Conservation (phyloP, 2,797 vertebrate species). For the Etheostoma nigrum region DNA sequence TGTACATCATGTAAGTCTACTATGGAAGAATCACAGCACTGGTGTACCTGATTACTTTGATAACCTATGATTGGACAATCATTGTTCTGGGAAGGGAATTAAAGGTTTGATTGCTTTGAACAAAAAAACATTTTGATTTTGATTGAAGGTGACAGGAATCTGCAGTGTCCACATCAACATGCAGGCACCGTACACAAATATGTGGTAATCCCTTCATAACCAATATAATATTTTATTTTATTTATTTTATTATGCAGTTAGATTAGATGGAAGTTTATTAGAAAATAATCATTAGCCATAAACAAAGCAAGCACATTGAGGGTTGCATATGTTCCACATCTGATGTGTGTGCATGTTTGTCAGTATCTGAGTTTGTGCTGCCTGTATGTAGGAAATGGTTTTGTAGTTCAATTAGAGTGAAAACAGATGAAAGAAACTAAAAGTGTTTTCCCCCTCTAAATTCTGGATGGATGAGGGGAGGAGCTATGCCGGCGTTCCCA, state of each 20-base stretch:
- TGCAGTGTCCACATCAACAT: not conserved
- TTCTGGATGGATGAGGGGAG: not conserved
- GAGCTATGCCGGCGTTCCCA: constrained; percentile 19
- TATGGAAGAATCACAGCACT: too few species aligned
- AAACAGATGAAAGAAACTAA: constrained; percentile 18
- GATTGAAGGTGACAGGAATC: not conserved
- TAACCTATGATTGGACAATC: too few species aligned
- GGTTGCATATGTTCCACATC: not conserved
- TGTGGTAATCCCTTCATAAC: not conserved
- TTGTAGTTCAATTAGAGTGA: constrained; percentile 13
- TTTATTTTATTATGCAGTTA: not conserved
- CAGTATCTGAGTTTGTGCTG: not conserved
- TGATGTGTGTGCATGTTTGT: not conserved
- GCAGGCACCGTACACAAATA: not conserved
- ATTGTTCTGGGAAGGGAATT: too few species aligned
- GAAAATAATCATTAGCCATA: not conserved
- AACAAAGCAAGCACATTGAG: not conserved
- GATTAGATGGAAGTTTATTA: constrained; percentile 5
- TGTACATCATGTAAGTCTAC: too few species aligned
- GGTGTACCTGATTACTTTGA: too few species aligned
- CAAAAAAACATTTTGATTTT: too few species aligned
- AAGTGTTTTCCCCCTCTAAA: not conserved
- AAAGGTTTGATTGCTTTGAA: too few species aligned
- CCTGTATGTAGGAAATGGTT: not conserved
- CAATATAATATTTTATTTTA: not conserved